Evolutionary conservation across 2,113 vertebrate species (phyloP), one percentile per base, ranked within the genome.

Genomic region (Urocolius indicus): DNA sequence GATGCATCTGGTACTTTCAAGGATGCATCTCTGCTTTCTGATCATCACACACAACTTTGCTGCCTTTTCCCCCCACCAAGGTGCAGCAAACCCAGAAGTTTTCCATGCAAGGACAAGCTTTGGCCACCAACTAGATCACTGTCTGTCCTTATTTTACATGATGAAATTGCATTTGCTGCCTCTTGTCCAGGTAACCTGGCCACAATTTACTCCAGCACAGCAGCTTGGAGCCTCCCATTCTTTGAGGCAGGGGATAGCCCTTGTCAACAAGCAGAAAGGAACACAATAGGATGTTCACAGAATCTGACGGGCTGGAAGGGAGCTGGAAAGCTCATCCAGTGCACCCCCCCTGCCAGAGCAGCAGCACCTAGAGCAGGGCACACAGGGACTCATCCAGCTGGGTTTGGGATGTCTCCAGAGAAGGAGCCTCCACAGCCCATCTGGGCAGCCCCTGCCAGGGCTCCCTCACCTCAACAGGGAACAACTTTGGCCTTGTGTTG

Each of bases 11-110:
- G 13, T 24, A 29, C 51, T 51, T n/a, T n/a, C n/a, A n/a, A n/a
- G n/a, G n/a, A n/a, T n/a, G 63, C 26, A 10, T 24, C 10, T 45
- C 54, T 59, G 48, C 43, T 67, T 67, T 58, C 30, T 51, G 46
- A 17, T 22, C 45, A 41, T 5, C 49, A n/a, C 0, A 1, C 11
- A 76, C 23, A 49, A 16, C 3, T 0, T 7, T 20, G 10, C 18
- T 26, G 32, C 11, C n/a, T 55, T 41, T 41, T n/a, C 13, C 9
- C 16, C 4, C 8, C 1, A 11, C 8, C 57, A 34, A 24, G 55
- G 68, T 10, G 57, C 43, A 66, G 61, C n/a, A 41, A 51, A 30
- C 8, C 36, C 1, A 0, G n/a, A 72, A 30, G 16, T 51, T 55
- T 23, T 6, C 14, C 34, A 30, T 21, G 21, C 27, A 16, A 10